A percentile compares a stretch with the other conserved stretches of the same genome.
Evolutionary conservation across 1,140 invertebrate genomes (phyloP).

Genomic region (Eufriesea mexicana): DNA sequence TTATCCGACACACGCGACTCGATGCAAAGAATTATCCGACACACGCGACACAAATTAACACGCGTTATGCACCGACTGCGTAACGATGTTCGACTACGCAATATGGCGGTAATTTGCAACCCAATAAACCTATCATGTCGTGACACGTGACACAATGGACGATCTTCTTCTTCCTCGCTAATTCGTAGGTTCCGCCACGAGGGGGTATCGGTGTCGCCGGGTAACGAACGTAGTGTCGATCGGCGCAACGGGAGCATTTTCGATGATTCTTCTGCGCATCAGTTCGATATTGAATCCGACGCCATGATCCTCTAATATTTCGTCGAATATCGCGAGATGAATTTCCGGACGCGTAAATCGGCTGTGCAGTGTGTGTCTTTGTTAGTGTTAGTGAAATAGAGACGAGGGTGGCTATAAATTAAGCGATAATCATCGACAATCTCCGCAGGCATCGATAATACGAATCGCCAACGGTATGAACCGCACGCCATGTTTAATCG

Average conservation of each 20-base stretch:
- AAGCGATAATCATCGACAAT: conserved; percentile 35
- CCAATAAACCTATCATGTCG: conserved; percentile 37
- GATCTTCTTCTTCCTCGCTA: background rate
- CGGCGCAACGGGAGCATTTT: background rate
- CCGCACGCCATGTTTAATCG: background rate
- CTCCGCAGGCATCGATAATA: background rate
- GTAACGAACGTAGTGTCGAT: conserved; percentile 17
- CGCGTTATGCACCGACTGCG: background rate
- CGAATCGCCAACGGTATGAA: conserved; percentile 3
- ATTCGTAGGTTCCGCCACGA: background rate
- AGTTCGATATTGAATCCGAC: background rate
- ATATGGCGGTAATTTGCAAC: conserved; percentile 47
- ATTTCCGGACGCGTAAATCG: conserved; percentile 19
- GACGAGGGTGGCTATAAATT: conserved; percentile 16
- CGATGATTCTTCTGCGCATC: background rate
- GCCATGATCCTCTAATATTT: background rate
- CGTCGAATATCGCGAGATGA: background rate
- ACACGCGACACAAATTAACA: background rate
- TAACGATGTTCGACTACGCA: conserved; percentile 2
- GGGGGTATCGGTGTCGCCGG: background rate
- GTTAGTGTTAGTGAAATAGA: background rate
- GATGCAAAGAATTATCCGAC: background rate
- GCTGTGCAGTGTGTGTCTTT: background rate
- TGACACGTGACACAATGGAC: conserved; percentile 1
- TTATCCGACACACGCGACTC: background rate